Conservation (phyloP, 2,797 vertebrate genomes). For the Loriculus beryllinus region DNA sequence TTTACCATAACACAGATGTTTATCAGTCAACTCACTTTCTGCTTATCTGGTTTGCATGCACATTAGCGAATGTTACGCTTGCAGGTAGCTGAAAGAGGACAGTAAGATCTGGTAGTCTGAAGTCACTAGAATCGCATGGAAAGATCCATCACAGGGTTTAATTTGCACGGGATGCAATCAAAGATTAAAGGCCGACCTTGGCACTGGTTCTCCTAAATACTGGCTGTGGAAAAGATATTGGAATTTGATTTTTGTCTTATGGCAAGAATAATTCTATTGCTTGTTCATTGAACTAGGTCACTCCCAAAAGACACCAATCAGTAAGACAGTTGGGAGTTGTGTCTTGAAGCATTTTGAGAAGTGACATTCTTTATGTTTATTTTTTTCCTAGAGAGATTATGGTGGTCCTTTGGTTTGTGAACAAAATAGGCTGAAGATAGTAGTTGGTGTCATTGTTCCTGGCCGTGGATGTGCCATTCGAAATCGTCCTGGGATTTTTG, state of each 20-base stretch:
- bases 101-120: not conserved
- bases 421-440: constrained; percentile 88
- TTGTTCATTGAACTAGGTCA: not conserved
- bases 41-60: not conserved
- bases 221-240: not conserved
- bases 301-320: not conserved
- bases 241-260: not conserved
- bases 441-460: constrained; percentile 92
- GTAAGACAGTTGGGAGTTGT: not conserved
- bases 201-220: not conserved
- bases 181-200: not conserved
- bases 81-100: not conserved
- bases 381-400: constrained; percentile 86
- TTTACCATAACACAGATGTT: not conserved
- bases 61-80: not conserved
- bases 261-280: not conserved
- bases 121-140: not conserved
- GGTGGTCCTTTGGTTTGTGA: constrained; percentile 94
- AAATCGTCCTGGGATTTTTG: constrained; percentile 92
- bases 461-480: constrained; percentile 91
- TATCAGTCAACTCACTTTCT: not conserved
- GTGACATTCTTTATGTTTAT: not conserved
- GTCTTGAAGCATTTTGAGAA: not conserved
- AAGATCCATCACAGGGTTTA: not conserved
- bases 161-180: not conserved